Conservation (phyloP, 2,113 vertebrate genomes). For the Shinisaurus crocodilurus region DNA sequence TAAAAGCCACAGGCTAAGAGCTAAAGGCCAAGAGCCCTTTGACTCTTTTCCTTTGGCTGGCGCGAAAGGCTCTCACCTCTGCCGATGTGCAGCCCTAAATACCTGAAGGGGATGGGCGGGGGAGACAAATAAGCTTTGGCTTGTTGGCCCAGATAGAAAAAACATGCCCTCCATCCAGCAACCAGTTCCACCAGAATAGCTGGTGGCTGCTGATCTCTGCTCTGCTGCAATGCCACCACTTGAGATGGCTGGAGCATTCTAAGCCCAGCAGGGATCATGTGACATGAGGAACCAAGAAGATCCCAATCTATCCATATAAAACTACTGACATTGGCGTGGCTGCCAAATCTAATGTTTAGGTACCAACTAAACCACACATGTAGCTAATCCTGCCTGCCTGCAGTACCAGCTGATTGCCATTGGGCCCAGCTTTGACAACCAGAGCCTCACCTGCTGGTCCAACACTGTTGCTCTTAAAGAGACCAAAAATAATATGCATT, state of each 20-base stretch:
- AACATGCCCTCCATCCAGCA: too few relatives aligned
- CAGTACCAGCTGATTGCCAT: neutral
- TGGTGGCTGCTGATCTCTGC: neutral
- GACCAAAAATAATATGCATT: neutral
- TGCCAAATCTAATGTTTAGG: neutral
- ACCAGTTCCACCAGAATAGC: too few relatives aligned
- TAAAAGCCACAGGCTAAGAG: too few relatives aligned
- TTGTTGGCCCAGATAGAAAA: too few relatives aligned
- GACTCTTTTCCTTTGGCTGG: too few relatives aligned
- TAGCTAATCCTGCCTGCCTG: neutral
- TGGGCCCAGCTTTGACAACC: neutral
- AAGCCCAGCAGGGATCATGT: neutral
- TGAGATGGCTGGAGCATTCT: neutral
- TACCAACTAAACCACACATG: neutral
- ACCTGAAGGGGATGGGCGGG: too few relatives aligned
- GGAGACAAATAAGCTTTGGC: too few relatives aligned
- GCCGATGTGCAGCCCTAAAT: too few relatives aligned
- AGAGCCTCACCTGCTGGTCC: neutral
- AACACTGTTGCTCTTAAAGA: neutral
- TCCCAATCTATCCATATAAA: neutral
- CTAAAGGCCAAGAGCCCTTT: too few relatives aligned
- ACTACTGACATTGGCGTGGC: neutral
- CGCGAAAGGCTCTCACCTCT: too few relatives aligned
- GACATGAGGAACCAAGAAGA: neutral
- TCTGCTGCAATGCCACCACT: neutral